Percentiles rank a stretch among this genome's conserved stretches.
These are phyloP conservation scores for Oikopleura dioica DNA, from an alignment of 23 tunicate genomes.

Conservation along the genomic window DNA sequence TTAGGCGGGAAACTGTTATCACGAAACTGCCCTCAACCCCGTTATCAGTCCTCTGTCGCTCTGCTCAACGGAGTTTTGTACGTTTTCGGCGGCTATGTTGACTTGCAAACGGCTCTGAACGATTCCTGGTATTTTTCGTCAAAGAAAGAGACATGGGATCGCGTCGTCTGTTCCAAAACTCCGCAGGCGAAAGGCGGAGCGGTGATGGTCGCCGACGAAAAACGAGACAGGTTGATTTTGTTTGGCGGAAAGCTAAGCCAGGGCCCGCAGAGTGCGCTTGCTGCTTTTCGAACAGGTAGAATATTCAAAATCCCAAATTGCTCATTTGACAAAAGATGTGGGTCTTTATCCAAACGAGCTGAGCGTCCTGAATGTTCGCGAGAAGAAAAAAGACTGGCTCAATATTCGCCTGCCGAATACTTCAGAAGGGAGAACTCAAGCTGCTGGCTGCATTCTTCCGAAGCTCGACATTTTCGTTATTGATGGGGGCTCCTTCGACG, in stretches of 20 bases:
- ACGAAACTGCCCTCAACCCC: too few species aligned
- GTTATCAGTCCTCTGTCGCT: background rate
- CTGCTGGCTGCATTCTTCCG: background rate
- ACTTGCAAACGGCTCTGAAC: background rate
- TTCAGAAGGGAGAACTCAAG: background rate
- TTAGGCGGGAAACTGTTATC: too few species aligned
- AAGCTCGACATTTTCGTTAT: background rate
- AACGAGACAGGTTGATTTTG: background rate
- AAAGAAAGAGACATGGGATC: background rate
- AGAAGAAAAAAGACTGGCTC: background rate
- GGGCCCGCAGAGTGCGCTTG: too few species aligned
- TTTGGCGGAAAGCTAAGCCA: slow-evolving; percentile 7
- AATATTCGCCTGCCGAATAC: background rate
- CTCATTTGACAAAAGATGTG: too few species aligned
- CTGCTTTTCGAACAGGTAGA: too few species aligned
- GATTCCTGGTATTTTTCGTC: background rate
- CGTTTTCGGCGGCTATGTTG: background rate
- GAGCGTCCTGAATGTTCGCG: too few species aligned
- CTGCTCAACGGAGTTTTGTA: background rate
- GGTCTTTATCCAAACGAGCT: too few species aligned
- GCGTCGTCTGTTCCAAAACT: background rate
- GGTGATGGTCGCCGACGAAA: background rate
- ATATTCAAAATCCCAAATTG: too few species aligned
- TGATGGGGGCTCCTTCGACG: slow-evolving; percentile 2
- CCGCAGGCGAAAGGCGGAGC: slow-evolving; percentile 1